Base-by-base conservation (phyloP, 2,113 vertebrate species). In the Pluvialis apricaria region DNA sequence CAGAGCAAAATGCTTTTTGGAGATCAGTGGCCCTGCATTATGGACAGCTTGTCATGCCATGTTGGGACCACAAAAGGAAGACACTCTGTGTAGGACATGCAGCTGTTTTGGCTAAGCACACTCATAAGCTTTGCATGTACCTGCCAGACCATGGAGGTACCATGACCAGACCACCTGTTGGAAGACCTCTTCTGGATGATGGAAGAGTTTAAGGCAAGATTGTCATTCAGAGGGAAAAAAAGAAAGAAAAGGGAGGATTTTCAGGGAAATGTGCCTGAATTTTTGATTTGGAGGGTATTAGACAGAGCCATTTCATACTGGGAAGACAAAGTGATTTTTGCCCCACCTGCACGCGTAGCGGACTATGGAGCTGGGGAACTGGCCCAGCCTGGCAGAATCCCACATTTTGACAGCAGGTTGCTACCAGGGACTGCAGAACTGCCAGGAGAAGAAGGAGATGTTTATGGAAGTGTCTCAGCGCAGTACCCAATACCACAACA, bases 301-400 rank as follows among this genome's bases (percentile, higher is more conserved):
- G 28, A 65, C 26, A 47, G 40, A 68, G 31, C 25, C 21, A 17
- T 62, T 69, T 75, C 47, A 62, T 11, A 49, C 15, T 62, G 42
- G 42, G 32, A 82, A 76, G 62, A 57, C 31, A 49, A 76, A 47
- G 2, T 36, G 25, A 32, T 32, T 55, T 51, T 40, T 75, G 12
- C 7, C 38, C 38, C 22, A 38, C 16, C 38, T 29, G 5, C 3
- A 0, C n/a, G 60, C 0, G 0, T 25, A 40, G 13, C 21, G 42
- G 49, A 58, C 18, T 44, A 20, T 3, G 16, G 40, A 47, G 22
- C 10, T 14, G n/a, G 12, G 13, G 42, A 62, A 44, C 11, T 21
- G 32, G 22, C 44, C 62, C n/a, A 24, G n/a, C 47, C 69, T 55
- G 62, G 6, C 20, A 73, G 25, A 14, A 9, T 61, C 34, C 8